Evolutionary conservation across 2,113 vertebrate species (phyloP).

Genomic region (Halcyon senegalensis): DNA sequence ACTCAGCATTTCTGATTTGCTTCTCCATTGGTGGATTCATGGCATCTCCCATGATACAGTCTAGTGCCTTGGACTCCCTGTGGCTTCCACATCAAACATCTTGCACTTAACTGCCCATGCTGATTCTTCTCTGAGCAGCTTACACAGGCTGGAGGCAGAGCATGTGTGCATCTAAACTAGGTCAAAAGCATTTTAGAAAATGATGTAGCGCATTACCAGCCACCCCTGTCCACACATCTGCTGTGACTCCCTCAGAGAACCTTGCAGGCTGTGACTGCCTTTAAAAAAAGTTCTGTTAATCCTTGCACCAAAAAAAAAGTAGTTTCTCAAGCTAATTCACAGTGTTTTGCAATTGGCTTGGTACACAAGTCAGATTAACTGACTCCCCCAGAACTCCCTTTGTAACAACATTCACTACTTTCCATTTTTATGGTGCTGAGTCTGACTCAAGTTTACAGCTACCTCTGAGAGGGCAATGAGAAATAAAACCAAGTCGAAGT

Average conservation of each 20-base stretch:
- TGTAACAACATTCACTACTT: background rate
- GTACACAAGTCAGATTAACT: background rate
- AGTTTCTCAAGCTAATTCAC: background rate
- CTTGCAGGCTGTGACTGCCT: background rate
- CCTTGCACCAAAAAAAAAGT: background rate
- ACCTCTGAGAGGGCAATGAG: background rate
- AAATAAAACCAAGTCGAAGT: background rate
- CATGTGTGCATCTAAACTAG: background rate
- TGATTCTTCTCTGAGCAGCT: background rate
- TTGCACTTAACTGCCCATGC: background rate
- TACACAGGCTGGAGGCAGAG: background rate
- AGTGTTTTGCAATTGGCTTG: background rate
- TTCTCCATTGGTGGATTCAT: background rate
- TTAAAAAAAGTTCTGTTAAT: background rate
- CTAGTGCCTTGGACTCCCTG: background rate
- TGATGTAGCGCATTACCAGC: background rate
- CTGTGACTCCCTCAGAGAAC: background rate
- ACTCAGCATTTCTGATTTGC: background rate
- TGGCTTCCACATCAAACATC: background rate
- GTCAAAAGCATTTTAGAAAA: background rate
- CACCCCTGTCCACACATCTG: background rate
- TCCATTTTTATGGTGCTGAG: background rate
- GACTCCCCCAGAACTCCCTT: background rate
- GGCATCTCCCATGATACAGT: background rate
- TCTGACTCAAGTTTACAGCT: background rate